Evolutionary conservation across 92 coral and sea anemone genomes (phyloP), one percentile per base, ranked within the genome.

Genomic region (Palythoa grandiflora): DNA sequence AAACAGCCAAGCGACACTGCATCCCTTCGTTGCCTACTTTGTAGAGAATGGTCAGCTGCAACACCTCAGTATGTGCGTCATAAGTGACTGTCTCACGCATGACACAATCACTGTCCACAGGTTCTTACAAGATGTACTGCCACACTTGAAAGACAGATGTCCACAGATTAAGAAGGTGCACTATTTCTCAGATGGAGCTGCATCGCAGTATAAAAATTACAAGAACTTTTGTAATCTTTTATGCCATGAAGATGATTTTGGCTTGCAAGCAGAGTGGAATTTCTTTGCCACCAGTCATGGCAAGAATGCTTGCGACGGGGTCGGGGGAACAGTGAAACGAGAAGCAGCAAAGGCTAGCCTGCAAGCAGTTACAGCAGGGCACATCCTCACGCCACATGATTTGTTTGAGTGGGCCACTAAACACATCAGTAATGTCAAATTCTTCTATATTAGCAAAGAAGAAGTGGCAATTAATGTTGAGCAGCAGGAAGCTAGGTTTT

Each of bases 271-370:
- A 21, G 47, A 68, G 8, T 70, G 87, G 87, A 40, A 44, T 40
- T 83, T 70, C 77, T 83, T 83, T 44, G 78, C 87, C 73, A 80
- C 86, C 44, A 80, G 75, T 1, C 86, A 80, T 28, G 74, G 80
- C 61, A 75, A 75, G 66, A 52, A 52, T 52, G 38, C 68, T 28
- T 28, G 28, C 28, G 28, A 28, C 28, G 83, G 83, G 38, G 65
- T 77, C 5, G 84, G 87, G 15, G 87, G 87, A 66, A 71, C 87
- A 66, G 39, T 68, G 4, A 84, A 84, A 68, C 39, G 79, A 50
- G 63, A 59, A 47, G 74, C 88, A 50, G 60, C 88, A 47, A 63
- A 70, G n/a, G 78, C 78, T 37, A 84, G 88, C 68, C 78, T 84
- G 19, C 79, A 71, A 51, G 60, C 66, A 3, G 39, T 75, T 8